Conservation (phyloP, 2,797 vertebrate genomes). For the Poeciliopsis paucimaculata region DNA sequence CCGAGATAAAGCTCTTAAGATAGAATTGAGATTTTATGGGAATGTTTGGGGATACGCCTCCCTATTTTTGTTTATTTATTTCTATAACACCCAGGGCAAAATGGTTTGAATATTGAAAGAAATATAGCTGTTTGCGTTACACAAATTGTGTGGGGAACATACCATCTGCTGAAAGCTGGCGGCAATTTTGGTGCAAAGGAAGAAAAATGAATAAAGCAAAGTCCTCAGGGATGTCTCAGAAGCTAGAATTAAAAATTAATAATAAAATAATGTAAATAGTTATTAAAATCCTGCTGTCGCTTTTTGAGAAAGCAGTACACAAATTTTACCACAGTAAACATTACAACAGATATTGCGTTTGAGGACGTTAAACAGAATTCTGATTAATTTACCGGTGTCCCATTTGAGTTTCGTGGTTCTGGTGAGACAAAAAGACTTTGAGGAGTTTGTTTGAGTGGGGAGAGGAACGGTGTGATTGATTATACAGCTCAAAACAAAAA, state of each 20-base stretch:
- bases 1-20: neutral
- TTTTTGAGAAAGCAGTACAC: neutral
- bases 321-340: neutral
- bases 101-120: neutral
- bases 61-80: neutral
- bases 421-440: neutral
- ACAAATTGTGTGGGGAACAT: neutral
- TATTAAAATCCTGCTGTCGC: neutral
- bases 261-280: neutral
- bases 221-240: neutral
- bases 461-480: neutral
- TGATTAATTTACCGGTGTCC: neutral
- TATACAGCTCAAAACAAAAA: neutral
- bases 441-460: neutral
- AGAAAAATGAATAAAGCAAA: neutral
- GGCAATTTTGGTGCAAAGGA: neutral
- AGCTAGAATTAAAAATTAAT: neutral
- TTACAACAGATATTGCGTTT: neutral
- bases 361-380: neutral
- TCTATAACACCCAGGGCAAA: neutral
- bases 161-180: neutral
- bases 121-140: neutral
- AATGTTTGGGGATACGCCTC: neutral
- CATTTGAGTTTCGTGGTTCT: neutral
- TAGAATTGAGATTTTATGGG: neutral